Evolutionary conservation across 2,113 vertebrate genomes (phyloP).

Genomic region (human (Homo sapiens)): GRCh38 chr5:56414001-56414500

Average conservation of each 20-base stretch:
- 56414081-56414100: not conserved
- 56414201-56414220: constrained; percentile 28
- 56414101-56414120: not conserved
- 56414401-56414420: not conserved
- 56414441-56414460: not conserved
- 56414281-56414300: not conserved
- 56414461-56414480: not conserved
- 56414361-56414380: not conserved
- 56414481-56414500: not conserved
- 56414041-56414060: not conserved
- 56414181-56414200: not conserved
- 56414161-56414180: not conserved
- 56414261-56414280: constrained; percentile 37
- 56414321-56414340: constrained; percentile 41
- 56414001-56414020: not conserved
- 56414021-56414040: not conserved
- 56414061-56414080: not conserved
- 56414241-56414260: constrained; percentile 60
- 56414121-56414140: not conserved
- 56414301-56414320: not conserved
- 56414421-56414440: not conserved
- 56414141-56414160: constrained; percentile 32
- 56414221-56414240: constrained; percentile 11
- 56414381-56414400: not conserved
- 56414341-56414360: constrained; percentile 3